Percentiles rank a stretch among this genome's conserved stretches.
Evolutionary conservation across 2,888 invertebrate genomes (phyloP).

Genomic region (Eumerus sabulonum): DNA sequence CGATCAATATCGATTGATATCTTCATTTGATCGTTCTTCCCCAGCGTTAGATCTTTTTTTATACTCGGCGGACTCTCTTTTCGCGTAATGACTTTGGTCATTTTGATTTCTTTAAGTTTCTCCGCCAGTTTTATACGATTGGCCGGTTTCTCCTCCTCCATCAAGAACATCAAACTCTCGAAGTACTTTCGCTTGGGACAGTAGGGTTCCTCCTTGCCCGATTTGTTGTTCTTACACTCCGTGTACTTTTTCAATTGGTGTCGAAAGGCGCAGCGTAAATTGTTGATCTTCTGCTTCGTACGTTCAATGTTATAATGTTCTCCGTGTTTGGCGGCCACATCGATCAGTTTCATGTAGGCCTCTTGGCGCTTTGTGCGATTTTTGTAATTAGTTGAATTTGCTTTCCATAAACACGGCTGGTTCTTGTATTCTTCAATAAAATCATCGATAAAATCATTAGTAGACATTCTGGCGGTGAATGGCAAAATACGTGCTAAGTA

Average conservation of each 20-base stretch:
- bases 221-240: slow-evolving; percentile 76
- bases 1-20: slow-evolving; percentile 57
- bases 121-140: slow-evolving; percentile 69
- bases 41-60: slow-evolving; percentile 38
- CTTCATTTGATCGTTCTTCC: slow-evolving; percentile 64
- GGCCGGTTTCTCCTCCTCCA: slow-evolving; percentile 75
- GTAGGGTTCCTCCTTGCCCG: slow-evolving; percentile 77
- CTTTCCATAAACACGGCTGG: slow-evolving; percentile 78
- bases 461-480: slow-evolving; percentile 64
- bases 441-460: slow-evolving; percentile 77
- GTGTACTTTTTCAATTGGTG: slow-evolving; percentile 77
- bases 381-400: slow-evolving; percentile 76
- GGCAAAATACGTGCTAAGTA: slow-evolving; percentile 25
- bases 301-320: slow-evolving; percentile 78
- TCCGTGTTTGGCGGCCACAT: slow-evolving; percentile 78
- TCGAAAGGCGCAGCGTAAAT: slow-evolving; percentile 77
- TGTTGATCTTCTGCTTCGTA: slow-evolving; percentile 78
- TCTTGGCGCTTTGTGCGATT: slow-evolving; percentile 77
- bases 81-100: slow-evolving; percentile 48
- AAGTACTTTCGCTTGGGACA: slow-evolving; percentile 78
- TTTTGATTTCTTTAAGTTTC: slow-evolving; percentile 69
- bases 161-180: slow-evolving; percentile 78
- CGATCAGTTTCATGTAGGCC: slow-evolving; percentile 77
- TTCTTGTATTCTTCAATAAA: slow-evolving; percentile 78
- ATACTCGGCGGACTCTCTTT: slow-evolving; percentile 34